phyloP scores from a whole-genome alignment of 2,797 vertebrate species.

The Lates japonicus region DNA sequence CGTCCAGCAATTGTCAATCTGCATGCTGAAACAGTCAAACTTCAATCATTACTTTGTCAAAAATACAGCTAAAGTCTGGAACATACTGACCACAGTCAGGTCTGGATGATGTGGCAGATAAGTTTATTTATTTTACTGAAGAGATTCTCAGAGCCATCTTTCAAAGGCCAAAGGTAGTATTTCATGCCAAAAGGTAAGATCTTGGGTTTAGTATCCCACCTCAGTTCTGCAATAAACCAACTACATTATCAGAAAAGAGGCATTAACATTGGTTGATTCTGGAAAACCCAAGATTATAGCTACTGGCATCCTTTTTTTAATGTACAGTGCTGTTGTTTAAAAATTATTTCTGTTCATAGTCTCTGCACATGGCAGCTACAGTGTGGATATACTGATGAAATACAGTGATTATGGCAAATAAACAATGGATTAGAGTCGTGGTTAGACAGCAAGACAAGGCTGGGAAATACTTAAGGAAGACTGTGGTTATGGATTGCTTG shows the following conservation, averaged over 20 bases:
- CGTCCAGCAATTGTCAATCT: not conserved
- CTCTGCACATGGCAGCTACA: not conserved
- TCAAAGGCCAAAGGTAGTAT: not conserved
- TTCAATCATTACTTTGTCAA: not conserved
- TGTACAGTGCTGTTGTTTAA: not conserved
- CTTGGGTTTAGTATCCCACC: not conserved
- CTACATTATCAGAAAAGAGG: not conserved
- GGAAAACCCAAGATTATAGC: not conserved
- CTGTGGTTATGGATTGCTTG: not conserved
- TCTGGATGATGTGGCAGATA: not conserved
- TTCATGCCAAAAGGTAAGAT: not conserved
- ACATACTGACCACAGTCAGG: not conserved
- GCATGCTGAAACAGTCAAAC: not conserved
- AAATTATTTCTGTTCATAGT: not conserved
- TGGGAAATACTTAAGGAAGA: not conserved
- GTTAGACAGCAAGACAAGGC: not conserved
- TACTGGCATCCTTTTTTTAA: not conserved
- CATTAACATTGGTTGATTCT: not conserved
- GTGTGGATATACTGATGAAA: not conserved
- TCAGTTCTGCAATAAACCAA: not conserved
- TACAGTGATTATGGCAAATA: not conserved
- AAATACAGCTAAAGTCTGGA: not conserved
- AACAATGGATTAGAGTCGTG: not conserved
- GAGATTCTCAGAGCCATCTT: too few species aligned
- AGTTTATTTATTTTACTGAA: not conserved